Evolutionary conservation across 2,797 vertebrate species (phyloP).

Genomic region (Acrocephalus scirpaceus): DNA sequence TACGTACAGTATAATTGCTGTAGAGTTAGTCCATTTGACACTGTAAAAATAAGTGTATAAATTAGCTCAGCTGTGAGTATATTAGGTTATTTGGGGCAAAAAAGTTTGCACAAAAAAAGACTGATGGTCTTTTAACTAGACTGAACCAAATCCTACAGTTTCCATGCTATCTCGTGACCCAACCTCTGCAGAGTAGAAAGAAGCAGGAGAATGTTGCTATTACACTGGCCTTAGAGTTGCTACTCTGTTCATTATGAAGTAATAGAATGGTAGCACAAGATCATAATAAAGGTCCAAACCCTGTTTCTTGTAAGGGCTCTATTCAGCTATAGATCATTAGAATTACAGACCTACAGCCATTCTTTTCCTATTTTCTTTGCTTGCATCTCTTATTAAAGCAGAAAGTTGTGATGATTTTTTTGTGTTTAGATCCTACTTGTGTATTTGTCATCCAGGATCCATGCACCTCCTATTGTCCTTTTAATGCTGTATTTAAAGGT

Average conservation of each 20-base stretch:
- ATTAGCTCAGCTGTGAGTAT: background rate
- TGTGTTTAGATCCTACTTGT: background rate
- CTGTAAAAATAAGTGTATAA: background rate
- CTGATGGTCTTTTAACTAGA: background rate
- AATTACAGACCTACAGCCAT: background rate
- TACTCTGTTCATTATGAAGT: background rate
- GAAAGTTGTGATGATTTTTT: background rate
- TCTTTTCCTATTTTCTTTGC: background rate
- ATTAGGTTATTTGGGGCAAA: rapidly evolving
- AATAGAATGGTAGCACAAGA: background rate
- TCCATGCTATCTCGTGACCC: rapidly evolving
- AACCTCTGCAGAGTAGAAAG: background rate
- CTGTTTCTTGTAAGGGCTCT: background rate
- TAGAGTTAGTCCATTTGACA: background rate
- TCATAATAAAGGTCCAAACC: background rate
- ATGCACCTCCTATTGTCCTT: background rate
- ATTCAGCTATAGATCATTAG: background rate
- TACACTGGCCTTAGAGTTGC: background rate
- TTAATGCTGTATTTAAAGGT: background rate
- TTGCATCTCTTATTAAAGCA: background rate
- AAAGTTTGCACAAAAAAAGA: background rate
- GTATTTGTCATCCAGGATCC: background rate
- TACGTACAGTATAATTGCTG: background rate
- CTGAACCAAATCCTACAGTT: background rate
- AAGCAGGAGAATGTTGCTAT: background rate